Evolutionary conservation across 2,888 invertebrate genomes (phyloP), one percentile per base, ranked within the genome.

Genomic region (Scrobipalpa costella): DNA sequence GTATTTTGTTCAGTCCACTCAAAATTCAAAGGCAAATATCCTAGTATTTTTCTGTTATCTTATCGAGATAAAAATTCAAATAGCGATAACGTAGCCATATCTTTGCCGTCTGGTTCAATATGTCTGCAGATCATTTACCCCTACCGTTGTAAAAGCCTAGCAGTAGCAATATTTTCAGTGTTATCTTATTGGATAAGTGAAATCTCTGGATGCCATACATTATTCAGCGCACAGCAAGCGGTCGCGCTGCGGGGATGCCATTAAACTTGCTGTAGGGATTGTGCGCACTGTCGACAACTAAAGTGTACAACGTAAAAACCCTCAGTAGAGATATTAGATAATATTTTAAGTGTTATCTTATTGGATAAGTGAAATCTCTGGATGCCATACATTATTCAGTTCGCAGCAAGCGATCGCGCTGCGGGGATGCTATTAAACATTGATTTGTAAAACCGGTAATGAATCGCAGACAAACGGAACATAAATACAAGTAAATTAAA

Each of bases 81-180:
- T 44, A 44, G n/a, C n/a, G 44, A 7, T 44, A 21, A 21, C 15
- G 21, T 17, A 50, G 21, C 27, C 27, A 27, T 27, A 27, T 27
- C 27, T 27, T 5, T 5, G 17, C 11, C 27, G 9, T 11, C 52
- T 52, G 15, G 9, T 27, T 52, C 27, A 52, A 52, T 27, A 21
- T 52, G 52, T 52, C 19, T 21, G 52, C 2, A 15, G 52, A 52
- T 52, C 52, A 21, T 44, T 44, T 44, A 44, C 44, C 44, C 44
- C 44, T 44, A 44, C 44, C 44, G 44, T 15, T 44, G 44, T 3
- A 3, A 13, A 44, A 44, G n/a, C 15, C n/a, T n/a, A 15, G 44
- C 44, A 44, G n/a, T n/a, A 15, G 44, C 44, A 44, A 44, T 52
- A 19, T 21, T 52, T 21, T 52, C 13, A 19, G 21, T 27, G 13